Evolutionary conservation across 2,888 invertebrate genomes (phyloP).

Genomic region (Sepioteuthis lessoniana): DNA sequence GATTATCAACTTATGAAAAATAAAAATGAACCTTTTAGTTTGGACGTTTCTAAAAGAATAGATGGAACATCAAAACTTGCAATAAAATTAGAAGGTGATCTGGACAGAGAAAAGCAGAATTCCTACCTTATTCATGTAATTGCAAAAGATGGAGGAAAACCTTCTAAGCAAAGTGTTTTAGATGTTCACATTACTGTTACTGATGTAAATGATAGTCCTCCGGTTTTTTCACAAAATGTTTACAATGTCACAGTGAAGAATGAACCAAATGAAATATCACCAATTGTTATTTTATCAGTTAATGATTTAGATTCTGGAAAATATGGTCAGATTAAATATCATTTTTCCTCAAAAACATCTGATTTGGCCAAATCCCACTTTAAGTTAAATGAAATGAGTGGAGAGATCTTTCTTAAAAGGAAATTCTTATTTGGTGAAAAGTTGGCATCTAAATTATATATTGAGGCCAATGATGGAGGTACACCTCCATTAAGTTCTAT

Average conservation of each 20-base stretch:
- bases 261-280: neutral
- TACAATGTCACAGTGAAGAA: neutral
- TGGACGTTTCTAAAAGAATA: neutral
- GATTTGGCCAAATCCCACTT: neutral
- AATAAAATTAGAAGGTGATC: neutral
- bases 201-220: neutral
- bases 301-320: slow-evolving; percentile 20
- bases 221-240: neutral
- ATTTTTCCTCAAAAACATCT: neutral
- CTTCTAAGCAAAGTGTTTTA: slow-evolving; percentile 21
- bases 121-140: neutral
- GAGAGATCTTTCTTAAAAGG: neutral
- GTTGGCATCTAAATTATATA: neutral
- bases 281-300: neutral
- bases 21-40: neutral
- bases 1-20: neutral
- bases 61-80: neutral
- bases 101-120: neutral
- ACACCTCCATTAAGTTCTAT: neutral
- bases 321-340: neutral
- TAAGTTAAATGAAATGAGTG: neutral
- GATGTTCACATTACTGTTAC: slow-evolving; percentile 4
- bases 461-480: neutral
- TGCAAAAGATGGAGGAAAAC: neutral
- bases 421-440: neutral